A percentile compares a stretch with the other conserved stretches of the same genome.
phyloP scores from a whole-genome alignment of 2,113 vertebrate genomes.

The Eidolon helvum region DNA sequence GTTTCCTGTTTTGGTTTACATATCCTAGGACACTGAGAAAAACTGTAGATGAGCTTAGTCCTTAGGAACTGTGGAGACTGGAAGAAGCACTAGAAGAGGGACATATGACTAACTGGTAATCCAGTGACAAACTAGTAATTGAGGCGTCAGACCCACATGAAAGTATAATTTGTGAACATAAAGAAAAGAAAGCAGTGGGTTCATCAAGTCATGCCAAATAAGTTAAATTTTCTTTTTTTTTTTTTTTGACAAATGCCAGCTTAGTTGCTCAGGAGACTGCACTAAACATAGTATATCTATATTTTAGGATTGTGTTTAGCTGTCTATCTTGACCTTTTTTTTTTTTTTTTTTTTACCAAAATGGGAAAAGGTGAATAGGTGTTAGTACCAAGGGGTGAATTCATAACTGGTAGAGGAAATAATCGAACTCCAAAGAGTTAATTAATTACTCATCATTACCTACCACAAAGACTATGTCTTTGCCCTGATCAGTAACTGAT shows the following conservation, averaged over 20 bases:
- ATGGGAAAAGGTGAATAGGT: not conserved
- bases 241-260: not conserved
- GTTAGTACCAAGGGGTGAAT: not conserved
- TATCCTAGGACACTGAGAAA: not conserved
- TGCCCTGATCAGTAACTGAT: not conserved
- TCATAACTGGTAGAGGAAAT: not conserved
- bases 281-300: no score
- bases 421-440: not conserved
- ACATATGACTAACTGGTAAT: not conserved
- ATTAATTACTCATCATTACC: not conserved
- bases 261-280: not conserved
- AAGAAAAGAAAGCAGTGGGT: not conserved
- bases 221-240: not conserved
- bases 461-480: not conserved
- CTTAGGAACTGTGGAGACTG: not conserved
- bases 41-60: not conserved
- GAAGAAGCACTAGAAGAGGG: not conserved
- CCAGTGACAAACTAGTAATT: not conserved
- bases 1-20: not conserved
- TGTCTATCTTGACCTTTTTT: not conserved
- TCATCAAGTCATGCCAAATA: not conserved
- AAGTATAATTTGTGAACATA: not conserved
- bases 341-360: not conserved
- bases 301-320: not conserved
- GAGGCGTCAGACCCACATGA: not conserved